phyloP scores from a whole-genome alignment of 2,113 vertebrate species.

The mouse (Mus musculus) region DNA sequence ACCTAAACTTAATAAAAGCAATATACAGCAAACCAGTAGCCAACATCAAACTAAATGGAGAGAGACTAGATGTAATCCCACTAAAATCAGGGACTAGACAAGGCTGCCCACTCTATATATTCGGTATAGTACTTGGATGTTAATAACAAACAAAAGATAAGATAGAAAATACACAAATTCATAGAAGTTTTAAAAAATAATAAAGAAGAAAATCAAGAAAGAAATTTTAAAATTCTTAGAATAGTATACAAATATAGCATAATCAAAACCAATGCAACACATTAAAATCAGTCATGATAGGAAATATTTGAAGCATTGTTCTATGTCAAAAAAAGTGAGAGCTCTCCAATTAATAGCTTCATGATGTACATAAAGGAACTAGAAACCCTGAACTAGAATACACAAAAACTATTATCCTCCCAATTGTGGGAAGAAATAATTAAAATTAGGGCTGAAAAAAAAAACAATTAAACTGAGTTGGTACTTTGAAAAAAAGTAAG shows the following conservation, averaged over 20 bases:
- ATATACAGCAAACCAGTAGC: too few species aligned
- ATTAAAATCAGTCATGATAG: not conserved
- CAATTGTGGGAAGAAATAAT: not conserved
- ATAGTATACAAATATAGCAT: not conserved
- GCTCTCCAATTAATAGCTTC: not conserved
- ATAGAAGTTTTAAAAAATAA: not conserved
- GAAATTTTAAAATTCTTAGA: not conserved
- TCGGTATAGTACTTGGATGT: not conserved
- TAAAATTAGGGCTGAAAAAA: not conserved
- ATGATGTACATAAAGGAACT: not conserved
- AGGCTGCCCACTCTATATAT: too few species aligned
- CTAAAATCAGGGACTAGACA: too few species aligned
- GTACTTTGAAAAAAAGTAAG: not conserved
- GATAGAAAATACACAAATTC: not conserved
- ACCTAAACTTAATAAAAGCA: too few species aligned
- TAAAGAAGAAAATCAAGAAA: not conserved
- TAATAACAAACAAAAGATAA: not conserved
- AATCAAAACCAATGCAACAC: not conserved
- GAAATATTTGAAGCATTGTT: not conserved
- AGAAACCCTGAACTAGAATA: too few species aligned
- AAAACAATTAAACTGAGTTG: not conserved
- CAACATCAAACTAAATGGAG: too few species aligned
- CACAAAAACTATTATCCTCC: not conserved
- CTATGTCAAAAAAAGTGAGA: not conserved
- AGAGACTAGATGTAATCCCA: too few species aligned